Percentiles rank a stretch among this genome's conserved stretches.
Evolutionary conservation across 2,797 vertebrate genomes (phyloP).

Genomic region (Myiotriccus ornatus): DNA sequence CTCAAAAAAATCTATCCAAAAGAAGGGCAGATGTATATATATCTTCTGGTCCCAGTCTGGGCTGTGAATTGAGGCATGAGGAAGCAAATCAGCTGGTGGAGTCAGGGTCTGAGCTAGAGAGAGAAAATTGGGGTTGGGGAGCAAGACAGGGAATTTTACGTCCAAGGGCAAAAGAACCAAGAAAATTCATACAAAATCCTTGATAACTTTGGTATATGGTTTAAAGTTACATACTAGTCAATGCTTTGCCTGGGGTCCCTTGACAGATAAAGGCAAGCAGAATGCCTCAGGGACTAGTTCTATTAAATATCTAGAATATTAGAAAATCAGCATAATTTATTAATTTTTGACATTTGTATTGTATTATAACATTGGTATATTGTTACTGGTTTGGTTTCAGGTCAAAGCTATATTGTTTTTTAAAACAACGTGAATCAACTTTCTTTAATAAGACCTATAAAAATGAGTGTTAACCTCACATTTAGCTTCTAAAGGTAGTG

Average conservation of each 20-base stretch:
- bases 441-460: neutral
- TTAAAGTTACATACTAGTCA: neutral
- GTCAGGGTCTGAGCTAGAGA: neutral
- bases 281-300: neutral
- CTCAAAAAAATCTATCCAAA: neutral
- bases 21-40: neutral
- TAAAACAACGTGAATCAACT: neutral
- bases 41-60: neutral
- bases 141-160: neutral
- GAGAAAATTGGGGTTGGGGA: neutral
- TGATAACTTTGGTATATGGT: neutral
- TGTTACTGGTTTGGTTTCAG: neutral
- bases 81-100: neutral
- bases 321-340: neutral
- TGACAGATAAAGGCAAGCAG: neutral
- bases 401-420: neutral
- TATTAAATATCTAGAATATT: neutral
- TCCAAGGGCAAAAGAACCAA: neutral
- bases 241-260: neutral
- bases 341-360: neutral
- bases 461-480: neutral
- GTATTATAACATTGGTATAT: neutral
- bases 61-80: neutral
- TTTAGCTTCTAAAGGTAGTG: neutral
- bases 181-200: neutral